phyloP scores from a whole-genome alignment of 2,113 vertebrate species.

The Nycticebus coucang region DNA sequence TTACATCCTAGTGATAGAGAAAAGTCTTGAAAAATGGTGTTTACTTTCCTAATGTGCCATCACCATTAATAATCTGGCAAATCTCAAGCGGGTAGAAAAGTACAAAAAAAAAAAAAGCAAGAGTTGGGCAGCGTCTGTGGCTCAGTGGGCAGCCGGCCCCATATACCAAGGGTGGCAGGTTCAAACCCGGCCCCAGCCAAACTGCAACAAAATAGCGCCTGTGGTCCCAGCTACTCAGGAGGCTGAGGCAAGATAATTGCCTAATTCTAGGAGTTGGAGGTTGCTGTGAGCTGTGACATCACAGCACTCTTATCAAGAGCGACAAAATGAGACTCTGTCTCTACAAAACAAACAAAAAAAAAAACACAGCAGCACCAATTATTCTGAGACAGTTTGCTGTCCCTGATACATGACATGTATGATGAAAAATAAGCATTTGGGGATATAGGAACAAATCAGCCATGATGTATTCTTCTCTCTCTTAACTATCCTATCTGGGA shows the following conservation, averaged over 20 bases:
- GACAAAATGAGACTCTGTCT: too few species aligned
- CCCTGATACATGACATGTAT: neutral
- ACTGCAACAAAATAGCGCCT: too few species aligned
- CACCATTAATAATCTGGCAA: constrained; percentile 9
- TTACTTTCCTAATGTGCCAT: constrained; percentile 32
- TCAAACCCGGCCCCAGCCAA: too few species aligned
- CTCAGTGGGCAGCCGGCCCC: too few species aligned
- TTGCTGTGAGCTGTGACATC: too few species aligned
- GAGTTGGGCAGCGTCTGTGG: too few species aligned
- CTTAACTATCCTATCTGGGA: neutral
- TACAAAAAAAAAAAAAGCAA: neutral
- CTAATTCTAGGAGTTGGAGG: too few species aligned
- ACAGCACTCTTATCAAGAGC: too few species aligned
- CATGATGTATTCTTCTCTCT: constrained; percentile 35
- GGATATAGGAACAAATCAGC: neutral
- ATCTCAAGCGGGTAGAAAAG: neutral
- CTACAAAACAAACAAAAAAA: too few species aligned
- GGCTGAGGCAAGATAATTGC: too few species aligned
- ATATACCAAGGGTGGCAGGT: too few species aligned
- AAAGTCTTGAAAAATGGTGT: constrained; percentile 53
- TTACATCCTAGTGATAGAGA: constrained; percentile 33
- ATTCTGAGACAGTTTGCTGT: constrained; percentile 2
- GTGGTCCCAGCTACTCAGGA: too few species aligned
- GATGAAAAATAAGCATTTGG: constrained; percentile 7
- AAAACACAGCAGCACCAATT: neutral